A percentile compares a stretch with the other conserved stretches of the same genome.
Evolutionary conservation across 2,113 vertebrate genomes (phyloP).

Genomic region (Oreotrochilus melanogaster): DNA sequence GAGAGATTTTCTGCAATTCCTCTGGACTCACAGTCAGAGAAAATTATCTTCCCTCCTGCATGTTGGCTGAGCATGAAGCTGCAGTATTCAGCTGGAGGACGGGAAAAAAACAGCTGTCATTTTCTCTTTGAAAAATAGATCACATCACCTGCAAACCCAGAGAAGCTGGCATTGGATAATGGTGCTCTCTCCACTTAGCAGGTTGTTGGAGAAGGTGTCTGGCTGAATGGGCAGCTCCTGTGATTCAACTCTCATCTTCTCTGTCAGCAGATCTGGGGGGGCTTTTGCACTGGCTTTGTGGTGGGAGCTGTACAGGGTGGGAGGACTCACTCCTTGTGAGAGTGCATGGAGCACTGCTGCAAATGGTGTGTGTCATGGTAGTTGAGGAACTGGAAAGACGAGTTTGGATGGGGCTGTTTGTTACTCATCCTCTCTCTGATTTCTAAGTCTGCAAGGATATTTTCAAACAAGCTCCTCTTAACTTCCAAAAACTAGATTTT

Average conservation of each 20-base stretch:
- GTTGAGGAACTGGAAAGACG: not conserved
- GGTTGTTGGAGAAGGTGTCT: not conserved
- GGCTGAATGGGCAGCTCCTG: not conserved
- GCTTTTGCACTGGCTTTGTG: not conserved
- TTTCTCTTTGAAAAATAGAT: not conserved
- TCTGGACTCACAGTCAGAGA: not conserved
- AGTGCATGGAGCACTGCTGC: not conserved
- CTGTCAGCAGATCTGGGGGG: not conserved
- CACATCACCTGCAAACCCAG: not conserved
- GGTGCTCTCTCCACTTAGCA: not conserved
- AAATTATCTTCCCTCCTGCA: not conserved
- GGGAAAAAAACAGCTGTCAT: not conserved
- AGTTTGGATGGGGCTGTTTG: not conserved
- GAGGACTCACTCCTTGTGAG: accelerated
- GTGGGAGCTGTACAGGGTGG: not conserved
- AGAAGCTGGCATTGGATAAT: not conserved
- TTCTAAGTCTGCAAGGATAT: not conserved
- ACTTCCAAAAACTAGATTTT: not conserved
- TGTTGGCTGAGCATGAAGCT: not conserved
- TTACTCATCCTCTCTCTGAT: not conserved
- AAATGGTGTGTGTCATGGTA: no score
- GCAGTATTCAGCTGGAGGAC: not conserved
- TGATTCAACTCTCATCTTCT: not conserved
- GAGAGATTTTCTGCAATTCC: not conserved
- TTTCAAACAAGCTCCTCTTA: not conserved